These are phyloP conservation scores for Sturnus vulgaris DNA, from an alignment of 2,113 vertebrate species.

Conservation along the genomic window DNA sequence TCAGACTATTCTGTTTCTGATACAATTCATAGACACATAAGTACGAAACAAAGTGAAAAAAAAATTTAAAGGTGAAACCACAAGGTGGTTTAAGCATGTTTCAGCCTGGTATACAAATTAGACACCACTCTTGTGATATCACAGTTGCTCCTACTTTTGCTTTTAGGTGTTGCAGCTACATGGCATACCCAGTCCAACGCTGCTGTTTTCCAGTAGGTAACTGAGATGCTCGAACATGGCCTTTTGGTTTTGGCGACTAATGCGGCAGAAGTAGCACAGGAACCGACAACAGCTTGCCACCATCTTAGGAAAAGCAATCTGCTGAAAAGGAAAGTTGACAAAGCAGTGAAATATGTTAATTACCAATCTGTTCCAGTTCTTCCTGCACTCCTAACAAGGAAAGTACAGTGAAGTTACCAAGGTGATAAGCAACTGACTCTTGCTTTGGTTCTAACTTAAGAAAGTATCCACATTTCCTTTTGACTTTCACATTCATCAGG, in stretches of 20 bases:
- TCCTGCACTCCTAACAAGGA: neutral
- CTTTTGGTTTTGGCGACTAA: slow-evolving; percentile 98
- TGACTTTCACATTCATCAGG: neutral
- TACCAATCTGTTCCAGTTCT: slow-evolving; percentile 42
- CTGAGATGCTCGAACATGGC: slow-evolving; percentile 99
- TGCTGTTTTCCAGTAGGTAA: slow-evolving; percentile 97
- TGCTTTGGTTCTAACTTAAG: neutral
- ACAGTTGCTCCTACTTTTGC: neutral
- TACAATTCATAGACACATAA: neutral
- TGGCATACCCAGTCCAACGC: slow-evolving; percentile 88
- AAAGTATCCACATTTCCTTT: neutral
- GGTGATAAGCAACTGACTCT: neutral
- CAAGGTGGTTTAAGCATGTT: neutral
- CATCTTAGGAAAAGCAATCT: slow-evolving; percentile 98
- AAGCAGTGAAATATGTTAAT: slow-evolving; percentile 54
- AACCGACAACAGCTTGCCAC: slow-evolving; percentile 98
- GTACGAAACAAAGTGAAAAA: neutral
- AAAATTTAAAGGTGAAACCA: neutral
- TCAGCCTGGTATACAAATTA: neutral
- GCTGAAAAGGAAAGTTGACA: slow-evolving; percentile 67
- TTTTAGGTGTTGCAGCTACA: neutral
- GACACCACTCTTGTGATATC: neutral
- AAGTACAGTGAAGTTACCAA: neutral
- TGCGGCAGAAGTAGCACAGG: slow-evolving; percentile 98
- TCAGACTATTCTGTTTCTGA: neutral